Evolutionary conservation across 2,888 invertebrate genomes (phyloP), one percentile per base, ranked within the genome.

Genomic region (Capitulum mitella): DNA sequence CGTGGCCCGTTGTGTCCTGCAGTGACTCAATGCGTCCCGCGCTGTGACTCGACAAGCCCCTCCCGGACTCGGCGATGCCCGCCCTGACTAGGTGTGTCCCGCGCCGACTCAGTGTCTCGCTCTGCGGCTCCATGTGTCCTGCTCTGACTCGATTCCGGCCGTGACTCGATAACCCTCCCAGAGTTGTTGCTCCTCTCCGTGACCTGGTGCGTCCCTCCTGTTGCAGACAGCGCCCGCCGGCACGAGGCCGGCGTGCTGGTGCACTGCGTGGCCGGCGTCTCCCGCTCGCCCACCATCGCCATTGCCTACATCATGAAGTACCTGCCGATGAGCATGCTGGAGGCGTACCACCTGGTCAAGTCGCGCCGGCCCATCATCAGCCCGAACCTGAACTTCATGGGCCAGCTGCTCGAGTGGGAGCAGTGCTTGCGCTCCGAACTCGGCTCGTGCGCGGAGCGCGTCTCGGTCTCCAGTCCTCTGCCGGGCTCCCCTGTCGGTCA

Each of bases 231-330:
- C 85, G 92, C 91, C 76, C 88, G 91, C 86, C 91, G 89, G 87
- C 89, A 76, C 6, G 19, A n/a, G 19, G 76, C 46, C 46, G 46
- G 91, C 84, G 94, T 97, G 64, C 88, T 97, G 84, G 92, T 97
- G 80, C 97, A 97, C 87, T 97, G 97, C 86, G 97, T 97, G 84
- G 97, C 96, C 78, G 97, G 97, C 78, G 93, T 97, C 78, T 97
- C 96, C 79, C 90, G 97, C 82, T 96, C 96, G 82, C 95, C 97
- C 81, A 97, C 97, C 81, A 91, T 97, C 85, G 95, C 95, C 84
- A 96, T 97, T 84, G 96, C 97, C 77, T 97, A 94, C 87, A 90
- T 97, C 83, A 96, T 97, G 94, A 92, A 93, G 84, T 92, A 93
- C 87, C 83, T 84, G 61, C 79, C 80, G 34, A 92, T 92, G 85